Conservation (phyloP, 2,113 vertebrate species). For the Cichladusa arquata region DNA sequence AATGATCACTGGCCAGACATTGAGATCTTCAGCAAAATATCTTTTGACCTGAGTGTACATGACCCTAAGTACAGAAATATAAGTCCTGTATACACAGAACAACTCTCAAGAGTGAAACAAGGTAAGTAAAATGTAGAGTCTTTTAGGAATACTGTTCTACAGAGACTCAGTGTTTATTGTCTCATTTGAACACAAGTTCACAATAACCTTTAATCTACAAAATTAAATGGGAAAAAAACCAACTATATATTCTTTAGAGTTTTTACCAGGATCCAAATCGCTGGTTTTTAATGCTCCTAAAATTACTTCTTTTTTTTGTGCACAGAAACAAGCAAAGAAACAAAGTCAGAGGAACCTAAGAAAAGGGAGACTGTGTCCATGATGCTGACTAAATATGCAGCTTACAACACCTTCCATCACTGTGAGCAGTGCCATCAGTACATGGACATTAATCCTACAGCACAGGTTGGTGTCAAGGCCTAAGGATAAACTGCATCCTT, state of each 20-base stretch:
- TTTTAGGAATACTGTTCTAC: neutral
- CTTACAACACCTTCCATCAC: constrained; percentile 97
- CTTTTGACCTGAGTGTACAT: constrained; percentile 87
- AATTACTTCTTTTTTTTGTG: neutral
- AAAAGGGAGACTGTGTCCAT: constrained; percentile 89
- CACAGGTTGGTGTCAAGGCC: constrained; percentile 78
- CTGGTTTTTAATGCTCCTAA: neutral
- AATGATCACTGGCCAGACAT: constrained; percentile 90
- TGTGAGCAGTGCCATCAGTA: constrained; percentile 97
- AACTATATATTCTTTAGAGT: neutral
- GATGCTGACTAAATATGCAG: constrained; percentile 89
- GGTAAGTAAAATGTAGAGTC: constrained; percentile 70
- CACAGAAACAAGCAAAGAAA: constrained; percentile 76
- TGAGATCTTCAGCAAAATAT: constrained; percentile 88
- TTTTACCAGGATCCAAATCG: neutral
- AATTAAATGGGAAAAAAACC: neutral
- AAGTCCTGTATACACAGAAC: constrained; percentile 86
- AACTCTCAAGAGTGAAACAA: constrained; percentile 78
- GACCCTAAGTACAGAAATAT: constrained; percentile 88
- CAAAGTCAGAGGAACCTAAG: constrained; percentile 67
- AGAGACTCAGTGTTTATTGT: neutral
- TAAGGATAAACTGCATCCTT: neutral
- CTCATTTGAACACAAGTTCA: neutral
- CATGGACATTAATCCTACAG: constrained; percentile 82
- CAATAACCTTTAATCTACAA: neutral